phyloP scores from a whole-genome alignment of 2,113 vertebrate species.

The Tenebrosternarchus preto region DNA sequence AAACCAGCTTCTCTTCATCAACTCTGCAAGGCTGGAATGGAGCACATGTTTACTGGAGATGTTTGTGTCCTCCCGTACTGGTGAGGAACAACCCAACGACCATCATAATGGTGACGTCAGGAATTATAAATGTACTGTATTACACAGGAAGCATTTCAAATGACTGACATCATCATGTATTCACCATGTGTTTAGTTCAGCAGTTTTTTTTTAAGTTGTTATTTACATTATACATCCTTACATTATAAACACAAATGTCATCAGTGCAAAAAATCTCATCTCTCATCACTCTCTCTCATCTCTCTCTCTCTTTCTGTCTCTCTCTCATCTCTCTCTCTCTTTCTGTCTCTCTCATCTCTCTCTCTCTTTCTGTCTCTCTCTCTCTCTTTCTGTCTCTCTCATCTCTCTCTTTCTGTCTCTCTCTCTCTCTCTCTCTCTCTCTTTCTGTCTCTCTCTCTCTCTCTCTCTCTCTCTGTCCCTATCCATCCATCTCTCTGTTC shows the following conservation, averaged over 20 bases:
- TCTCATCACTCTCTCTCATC: too few species aligned
- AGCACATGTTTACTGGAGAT: neutral
- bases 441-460: constrained; percentile 11
- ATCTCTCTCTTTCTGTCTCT: neutral
- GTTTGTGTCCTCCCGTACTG: neutral
- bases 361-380: constrained; percentile 37
- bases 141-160: neutral
- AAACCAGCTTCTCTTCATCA: constrained; percentile 35
- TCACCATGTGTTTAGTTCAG: neutral
- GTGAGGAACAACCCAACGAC: neutral
- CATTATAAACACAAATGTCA: neutral
- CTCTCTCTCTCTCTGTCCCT: constrained; percentile 39
- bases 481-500: neutral
- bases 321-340: neutral
- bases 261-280: neutral
- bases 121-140: neutral
- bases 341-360: constrained; percentile 20
- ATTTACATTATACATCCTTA: too few species aligned
- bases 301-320: neutral
- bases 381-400: neutral
- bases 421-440: neutral
- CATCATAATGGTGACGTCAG: neutral
- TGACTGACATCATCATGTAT: too few species aligned
- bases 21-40: neutral
- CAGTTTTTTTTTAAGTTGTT: neutral